phyloP scores from a whole-genome alignment of 1,140 invertebrate genomes.

The Saccostrea echinata region DNA sequence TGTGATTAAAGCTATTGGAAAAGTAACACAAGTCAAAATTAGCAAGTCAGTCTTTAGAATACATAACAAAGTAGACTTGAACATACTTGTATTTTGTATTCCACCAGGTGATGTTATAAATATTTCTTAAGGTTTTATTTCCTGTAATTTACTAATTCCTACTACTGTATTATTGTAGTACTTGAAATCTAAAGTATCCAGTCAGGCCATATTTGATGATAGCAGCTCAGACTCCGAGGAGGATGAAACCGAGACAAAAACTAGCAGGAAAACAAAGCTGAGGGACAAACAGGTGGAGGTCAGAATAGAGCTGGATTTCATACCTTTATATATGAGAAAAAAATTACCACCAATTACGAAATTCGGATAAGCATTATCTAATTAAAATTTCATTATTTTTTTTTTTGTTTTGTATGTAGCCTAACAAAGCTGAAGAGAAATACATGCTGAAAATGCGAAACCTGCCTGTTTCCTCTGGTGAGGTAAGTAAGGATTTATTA shows the following conservation, averaged over 20 bases:
- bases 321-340: neutral
- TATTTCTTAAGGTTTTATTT: too few relatives aligned
- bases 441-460: constrained; percentile 83
- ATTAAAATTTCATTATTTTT: neutral
- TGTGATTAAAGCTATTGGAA: too few relatives aligned
- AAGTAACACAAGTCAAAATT: too few relatives aligned
- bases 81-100: too few relatives aligned
- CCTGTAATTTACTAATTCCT: too few relatives aligned
- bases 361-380: neutral
- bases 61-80: too few relatives aligned
- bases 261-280: constrained; percentile 33
- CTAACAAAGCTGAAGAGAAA: constrained; percentile 53
- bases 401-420: neutral
- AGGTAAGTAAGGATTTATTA: constrained; percentile 65
- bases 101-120: too few relatives aligned
- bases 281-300: constrained; percentile 30
- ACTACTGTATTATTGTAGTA: constrained; percentile 57
- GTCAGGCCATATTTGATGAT: constrained; percentile 53
- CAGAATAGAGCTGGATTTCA: neutral
- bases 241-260: constrained; percentile 40
- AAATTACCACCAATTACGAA: neutral
- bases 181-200: constrained; percentile 74
- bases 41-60: too few relatives aligned
- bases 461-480: constrained; percentile 84
- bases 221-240: constrained; percentile 56